Base-by-base conservation (phyloP, 2,888 invertebrate genomes). In the Agrotis exclamationis region DNA sequence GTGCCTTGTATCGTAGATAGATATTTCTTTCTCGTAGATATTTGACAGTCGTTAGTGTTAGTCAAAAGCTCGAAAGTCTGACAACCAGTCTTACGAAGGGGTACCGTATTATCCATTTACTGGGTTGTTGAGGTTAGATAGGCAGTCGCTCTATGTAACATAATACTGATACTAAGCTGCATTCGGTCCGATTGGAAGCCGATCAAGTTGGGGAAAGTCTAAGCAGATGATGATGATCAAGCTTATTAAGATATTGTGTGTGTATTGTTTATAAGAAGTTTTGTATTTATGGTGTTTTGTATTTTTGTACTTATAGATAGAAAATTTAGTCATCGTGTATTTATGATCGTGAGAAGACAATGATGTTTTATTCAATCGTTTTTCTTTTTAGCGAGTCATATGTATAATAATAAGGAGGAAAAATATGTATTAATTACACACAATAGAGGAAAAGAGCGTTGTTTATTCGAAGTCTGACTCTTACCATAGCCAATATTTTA, bases 371-470 rank as follows among this genome's bases (percentile, higher is more conserved):
- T 54, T 48, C n/a, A 45, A 66, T 66, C 7, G 16, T 53, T 53
- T 13, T 53, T 53, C 22, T 57, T 18, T 67, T 54, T 33, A 69
- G 53, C 9, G 48, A 48, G 18, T 53, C 45, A 47, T 28, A n/a
- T n/a, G n/a, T n/a, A 48, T 13, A 48, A 47, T 57, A 47, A 28
- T 28, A 4, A 70, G 24, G 7, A 50, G 45, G 59, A 24, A 67
- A 59, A 11, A 59, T 45, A 14, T 54, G 9, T 48, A 48, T 54
- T 59, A 9, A 54, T 47, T 45, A 57, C 4, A 45, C 28, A 45
- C 20, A 74, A 62, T 33, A 68, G 24, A 13, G 63, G 65, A 65
- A 79, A 66, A 79, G 7, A 63, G 20, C 24, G 45, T 56, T 63
- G 39, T 18, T 56, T 44, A 56, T 53, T 63, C 45, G 1, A 33